A percentile compares a stretch with the other conserved stretches of the same genome.
Evolutionary conservation across 2,797 vertebrate genomes (phyloP).

Genomic region (Spheniscus humboldti): DNA sequence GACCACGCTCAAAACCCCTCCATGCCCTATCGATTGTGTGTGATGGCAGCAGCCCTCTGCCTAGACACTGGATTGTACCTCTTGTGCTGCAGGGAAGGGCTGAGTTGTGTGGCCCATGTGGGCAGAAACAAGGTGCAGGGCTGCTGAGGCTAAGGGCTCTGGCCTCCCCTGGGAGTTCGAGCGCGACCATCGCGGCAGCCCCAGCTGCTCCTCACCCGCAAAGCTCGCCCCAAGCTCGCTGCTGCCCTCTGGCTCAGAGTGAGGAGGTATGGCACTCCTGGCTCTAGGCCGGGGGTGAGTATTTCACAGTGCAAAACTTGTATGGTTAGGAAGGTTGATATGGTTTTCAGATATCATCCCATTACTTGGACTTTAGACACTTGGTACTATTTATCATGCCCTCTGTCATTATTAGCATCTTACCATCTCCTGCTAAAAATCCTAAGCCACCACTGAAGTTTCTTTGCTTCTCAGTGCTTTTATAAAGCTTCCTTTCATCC

Average conservation of each 20-base stretch:
- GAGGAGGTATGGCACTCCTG: background rate
- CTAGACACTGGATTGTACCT: background rate
- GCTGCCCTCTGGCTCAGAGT: background rate
- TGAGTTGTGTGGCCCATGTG: accelerated
- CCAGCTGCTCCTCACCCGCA: background rate
- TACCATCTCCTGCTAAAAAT: background rate
- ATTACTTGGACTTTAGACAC: background rate
- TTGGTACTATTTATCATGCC: background rate
- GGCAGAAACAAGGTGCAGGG: background rate
- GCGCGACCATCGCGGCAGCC: accelerated
- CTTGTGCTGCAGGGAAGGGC: background rate
- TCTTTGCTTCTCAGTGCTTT: background rate
- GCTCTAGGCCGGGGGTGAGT: background rate
- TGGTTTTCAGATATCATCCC: background rate
- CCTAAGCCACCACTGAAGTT: background rate
- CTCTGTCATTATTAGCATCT: background rate
- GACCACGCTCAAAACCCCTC: background rate
- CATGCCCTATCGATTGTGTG: accelerated
- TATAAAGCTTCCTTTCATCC: background rate
- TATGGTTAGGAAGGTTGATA: background rate
- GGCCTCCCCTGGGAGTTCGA: background rate
- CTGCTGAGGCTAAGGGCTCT: background rate
- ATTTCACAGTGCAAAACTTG: background rate
- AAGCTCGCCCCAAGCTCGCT: background rate
- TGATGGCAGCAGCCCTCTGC: background rate